These are phyloP conservation scores for Cabera pusaria DNA, from an alignment of 2,888 invertebrate species.

Conservation along the genomic window DNA sequence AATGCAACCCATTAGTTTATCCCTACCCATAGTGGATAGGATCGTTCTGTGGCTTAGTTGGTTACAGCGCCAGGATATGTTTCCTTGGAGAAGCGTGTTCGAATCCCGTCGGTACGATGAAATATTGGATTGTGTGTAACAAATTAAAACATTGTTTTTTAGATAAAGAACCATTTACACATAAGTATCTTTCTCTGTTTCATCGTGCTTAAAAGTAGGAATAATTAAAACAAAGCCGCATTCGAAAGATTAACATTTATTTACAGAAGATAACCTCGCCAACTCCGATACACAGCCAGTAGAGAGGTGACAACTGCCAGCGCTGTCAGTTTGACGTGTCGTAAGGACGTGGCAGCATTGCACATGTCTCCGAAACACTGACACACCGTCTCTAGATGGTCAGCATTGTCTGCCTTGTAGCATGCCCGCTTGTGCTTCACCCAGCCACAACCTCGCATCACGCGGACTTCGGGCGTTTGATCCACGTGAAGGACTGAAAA, in stretches of 20 bases:
- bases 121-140: too few species aligned
- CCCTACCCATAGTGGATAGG: too few species aligned
- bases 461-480: conserved; percentile 60
- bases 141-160: too few species aligned
- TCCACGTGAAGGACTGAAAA: conserved; percentile 61
- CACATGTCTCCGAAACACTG: conserved; percentile 85
- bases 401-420: conserved; percentile 83
- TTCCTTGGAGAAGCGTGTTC: too few species aligned
- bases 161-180: too few species aligned
- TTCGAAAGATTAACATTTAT: too few species aligned
- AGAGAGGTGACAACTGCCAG: conserved; percentile 35
- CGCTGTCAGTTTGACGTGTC: conserved; percentile 43
- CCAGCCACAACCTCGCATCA: conserved; percentile 85
- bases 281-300: conserved; percentile 37
- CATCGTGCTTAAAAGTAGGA: too few species aligned
- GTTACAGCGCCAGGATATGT: too few species aligned
- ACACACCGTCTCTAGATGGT: conserved; percentile 83
- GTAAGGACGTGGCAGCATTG: conserved; percentile 60
- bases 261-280: conserved; percentile 36
- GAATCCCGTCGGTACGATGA: too few species aligned
- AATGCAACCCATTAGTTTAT: too few species aligned
- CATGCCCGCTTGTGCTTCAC: conserved; percentile 69
- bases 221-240: not conserved
- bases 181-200: too few species aligned
- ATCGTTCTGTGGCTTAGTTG: too few species aligned